These are phyloP conservation scores for Sericinus montela DNA, from an alignment of 2,888 invertebrate genomes.

Conservation along the genomic window DNA sequence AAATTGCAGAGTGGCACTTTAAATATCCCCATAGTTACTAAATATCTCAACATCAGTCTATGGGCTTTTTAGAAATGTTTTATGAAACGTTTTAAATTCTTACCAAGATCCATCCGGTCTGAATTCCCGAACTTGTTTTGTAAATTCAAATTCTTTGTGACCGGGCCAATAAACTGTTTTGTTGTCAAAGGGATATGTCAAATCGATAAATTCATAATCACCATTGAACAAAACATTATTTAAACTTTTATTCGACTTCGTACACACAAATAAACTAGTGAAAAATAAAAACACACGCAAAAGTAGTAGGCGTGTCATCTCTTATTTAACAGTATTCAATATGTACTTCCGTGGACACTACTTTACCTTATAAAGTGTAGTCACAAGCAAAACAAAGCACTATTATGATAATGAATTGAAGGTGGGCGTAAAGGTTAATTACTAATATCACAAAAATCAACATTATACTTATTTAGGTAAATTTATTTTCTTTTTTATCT, in stretches of 20 bases:
- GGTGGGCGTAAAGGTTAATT: too few species aligned
- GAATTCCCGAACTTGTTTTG: slow-evolving; percentile 33
- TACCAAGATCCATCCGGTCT: slow-evolving; percentile 40
- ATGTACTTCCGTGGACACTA: too few species aligned
- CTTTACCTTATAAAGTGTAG: too few species aligned
- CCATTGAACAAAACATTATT: slow-evolving; percentile 43
- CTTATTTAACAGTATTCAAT: neutral
- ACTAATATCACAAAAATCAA: too few species aligned
- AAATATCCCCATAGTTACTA: too few species aligned
- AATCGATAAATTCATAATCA: slow-evolving; percentile 51
- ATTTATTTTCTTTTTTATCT: too few species aligned
- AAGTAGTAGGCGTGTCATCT: slow-evolving; percentile 30
- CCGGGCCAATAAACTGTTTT: slow-evolving; percentile 48
- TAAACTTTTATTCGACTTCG: slow-evolving; percentile 25
- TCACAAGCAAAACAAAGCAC: too few species aligned
- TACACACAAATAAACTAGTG: slow-evolving; percentile 15
- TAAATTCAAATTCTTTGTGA: slow-evolving; percentile 39
- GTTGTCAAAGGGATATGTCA: slow-evolving; percentile 48
- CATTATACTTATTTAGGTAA: too few species aligned
- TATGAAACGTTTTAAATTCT: slow-evolving; percentile 5
- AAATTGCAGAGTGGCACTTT: too few species aligned
- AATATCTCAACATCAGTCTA: too few species aligned
- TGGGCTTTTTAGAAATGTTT: too few species aligned
- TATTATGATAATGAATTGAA: too few species aligned
- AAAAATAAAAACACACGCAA: slow-evolving; percentile 21